Evolutionary conservation across 2,113 vertebrate species (phyloP).

Genomic region (Mastomys coucha): DNA sequence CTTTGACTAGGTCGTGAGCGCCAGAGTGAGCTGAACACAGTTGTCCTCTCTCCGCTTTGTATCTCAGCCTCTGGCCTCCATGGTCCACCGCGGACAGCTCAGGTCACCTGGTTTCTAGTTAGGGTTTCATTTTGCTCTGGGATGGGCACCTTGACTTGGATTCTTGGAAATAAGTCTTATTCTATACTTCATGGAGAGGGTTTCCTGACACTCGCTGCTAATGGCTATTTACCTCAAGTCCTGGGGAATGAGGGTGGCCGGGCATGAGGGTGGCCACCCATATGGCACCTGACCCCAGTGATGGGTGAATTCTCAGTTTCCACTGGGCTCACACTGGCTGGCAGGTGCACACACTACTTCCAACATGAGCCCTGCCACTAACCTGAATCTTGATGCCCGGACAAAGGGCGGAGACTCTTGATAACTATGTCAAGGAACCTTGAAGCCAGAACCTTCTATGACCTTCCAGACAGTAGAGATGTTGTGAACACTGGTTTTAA

Average conservation of each 20-base stretch:
- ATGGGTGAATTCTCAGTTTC: fast-evolving
- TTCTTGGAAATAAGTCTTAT: neutral
- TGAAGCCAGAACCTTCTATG: neutral
- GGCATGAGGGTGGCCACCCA: too few relatives aligned
- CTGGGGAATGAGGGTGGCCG: neutral
- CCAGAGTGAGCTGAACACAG: fast-evolving
- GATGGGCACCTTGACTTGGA: neutral
- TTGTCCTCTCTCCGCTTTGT: too few relatives aligned
- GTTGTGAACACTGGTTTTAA: neutral
- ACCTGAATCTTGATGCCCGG: neutral
- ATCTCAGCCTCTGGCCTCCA: fast-evolving
- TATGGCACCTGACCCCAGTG: neutral
- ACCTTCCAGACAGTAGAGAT: too few relatives aligned
- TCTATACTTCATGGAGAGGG: fast-evolving
- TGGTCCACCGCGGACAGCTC: fast-evolving
- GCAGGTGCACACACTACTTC: neutral
- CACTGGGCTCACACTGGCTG: neutral
- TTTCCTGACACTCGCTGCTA: neutral
- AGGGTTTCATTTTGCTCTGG: neutral
- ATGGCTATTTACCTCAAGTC: neutral
- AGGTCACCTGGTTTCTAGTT: neutral
- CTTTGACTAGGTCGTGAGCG: fast-evolving
- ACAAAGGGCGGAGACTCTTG: neutral
- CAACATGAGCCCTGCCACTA: neutral
- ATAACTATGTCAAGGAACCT: neutral